Evolutionary conservation across 2,888 invertebrate species (phyloP).

Genomic region (Lucinisca nassula): DNA sequence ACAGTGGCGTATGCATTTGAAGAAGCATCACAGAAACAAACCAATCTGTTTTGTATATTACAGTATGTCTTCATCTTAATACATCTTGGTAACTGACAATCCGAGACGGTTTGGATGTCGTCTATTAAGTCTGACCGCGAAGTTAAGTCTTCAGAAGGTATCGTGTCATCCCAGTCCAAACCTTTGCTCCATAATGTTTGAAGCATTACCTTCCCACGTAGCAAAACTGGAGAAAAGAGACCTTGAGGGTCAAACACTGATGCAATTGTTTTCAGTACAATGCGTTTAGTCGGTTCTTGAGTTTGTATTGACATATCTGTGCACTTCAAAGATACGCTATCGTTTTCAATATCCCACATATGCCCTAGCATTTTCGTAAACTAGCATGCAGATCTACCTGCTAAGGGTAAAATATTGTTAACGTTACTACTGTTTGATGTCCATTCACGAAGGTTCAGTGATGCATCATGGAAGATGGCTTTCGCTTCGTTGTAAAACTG

Average conservation of each 20-base stretch:
- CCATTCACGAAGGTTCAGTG: conserved; percentile 35
- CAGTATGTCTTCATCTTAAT: background rate
- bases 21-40: too few relatives aligned
- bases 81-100: conserved; percentile 1
- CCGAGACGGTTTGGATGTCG: background rate
- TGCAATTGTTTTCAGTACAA: conserved; percentile 1
- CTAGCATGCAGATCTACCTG: background rate
- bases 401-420: background rate
- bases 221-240: conserved; percentile 2
- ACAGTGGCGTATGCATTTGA: too few relatives aligned
- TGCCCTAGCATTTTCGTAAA: conserved; percentile 10
- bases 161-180: background rate
- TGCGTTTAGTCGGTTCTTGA: too few relatives aligned
- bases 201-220: conserved; percentile 10
- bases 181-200: conserved; percentile 3
- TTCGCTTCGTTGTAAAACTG: background rate
- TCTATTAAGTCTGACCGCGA: background rate
- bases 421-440: conserved; percentile 5
- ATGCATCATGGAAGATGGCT: conserved; percentile 1
- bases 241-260: conserved; percentile 23
- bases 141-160: background rate
- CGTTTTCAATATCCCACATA: conserved; percentile 19
- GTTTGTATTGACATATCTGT: background rate
- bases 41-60: background rate
- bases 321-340: background rate